Percentiles rank a stretch among this genome's conserved stretches.
Evolutionary conservation across 2,113 vertebrate species (phyloP).

Genomic region (Catharus bicknelli): DNA sequence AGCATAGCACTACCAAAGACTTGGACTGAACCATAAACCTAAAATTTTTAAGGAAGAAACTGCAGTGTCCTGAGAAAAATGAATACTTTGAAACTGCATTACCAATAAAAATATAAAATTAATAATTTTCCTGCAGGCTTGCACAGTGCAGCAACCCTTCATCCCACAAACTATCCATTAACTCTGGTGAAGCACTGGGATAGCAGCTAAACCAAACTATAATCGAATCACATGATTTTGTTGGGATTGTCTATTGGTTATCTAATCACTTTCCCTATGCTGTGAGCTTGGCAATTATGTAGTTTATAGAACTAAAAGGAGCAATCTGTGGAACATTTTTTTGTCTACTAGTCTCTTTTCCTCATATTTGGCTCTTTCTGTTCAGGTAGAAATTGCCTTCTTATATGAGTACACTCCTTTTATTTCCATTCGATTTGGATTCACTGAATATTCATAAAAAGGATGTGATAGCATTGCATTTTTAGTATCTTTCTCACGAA

Average conservation of each 20-base stretch:
- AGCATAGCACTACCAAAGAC: not conserved
- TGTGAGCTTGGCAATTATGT: not conserved
- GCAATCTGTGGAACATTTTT: not conserved
- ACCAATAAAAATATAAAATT: not conserved
- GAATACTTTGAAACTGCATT: not conserved
- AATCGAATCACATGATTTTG: not conserved
- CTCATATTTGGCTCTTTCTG: not conserved
- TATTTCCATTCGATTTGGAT: not conserved
- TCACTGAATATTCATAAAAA: not conserved
- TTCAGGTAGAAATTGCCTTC: not conserved
- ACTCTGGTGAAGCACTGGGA: not conserved
- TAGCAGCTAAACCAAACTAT: not conserved
- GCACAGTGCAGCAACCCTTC: not conserved
- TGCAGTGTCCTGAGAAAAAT: not conserved
- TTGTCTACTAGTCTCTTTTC: not conserved
- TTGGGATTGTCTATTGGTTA: not conserved
- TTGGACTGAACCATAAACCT: not conserved
- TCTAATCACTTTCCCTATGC: not conserved
- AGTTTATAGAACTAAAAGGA: not conserved
- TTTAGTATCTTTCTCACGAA: not conserved
- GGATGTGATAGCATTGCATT: not conserved
- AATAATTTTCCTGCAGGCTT: not conserved
- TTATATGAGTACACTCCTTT: not conserved
- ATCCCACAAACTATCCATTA: not conserved
- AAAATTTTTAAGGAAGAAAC: not conserved